Evolutionary conservation across 2,888 invertebrate species (phyloP), one percentile per base, ranked within the genome.

Genomic region (Leptothorax acervorum): DNA sequence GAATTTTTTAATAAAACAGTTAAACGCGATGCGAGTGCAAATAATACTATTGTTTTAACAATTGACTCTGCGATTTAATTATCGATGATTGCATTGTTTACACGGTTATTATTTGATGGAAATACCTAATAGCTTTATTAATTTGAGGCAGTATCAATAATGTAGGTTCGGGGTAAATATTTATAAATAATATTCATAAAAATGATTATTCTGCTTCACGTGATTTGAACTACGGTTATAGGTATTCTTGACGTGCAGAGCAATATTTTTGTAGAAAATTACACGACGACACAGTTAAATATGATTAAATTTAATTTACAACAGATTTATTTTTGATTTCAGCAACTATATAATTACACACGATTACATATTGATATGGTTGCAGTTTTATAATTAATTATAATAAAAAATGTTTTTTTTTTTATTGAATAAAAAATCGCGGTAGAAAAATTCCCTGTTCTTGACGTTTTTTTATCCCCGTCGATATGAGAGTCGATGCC

Each of bases 41-140:
- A 57, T 53, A 23, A 28, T 55, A 65, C 18, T 39, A 8, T 28
- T 12, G 18, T 42, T 76, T 45, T 23, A n/a, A 57, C 42, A 57
- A 68, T 45, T 42, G 42, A n/a, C 12, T 53, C 42, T n/a, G 42
- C 55, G 15, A 42, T 63, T 39, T 76, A 48, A 74, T 74, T 74
- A 74, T 65, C 42, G 73, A 18, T 28, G 15, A 76, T 65, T 5
- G 48, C 4, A 65, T 53, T 51, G 23, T 65, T 76, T 28, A 65
- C n/a, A 3, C n/a, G 15, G 51, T 18, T 39, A 28, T 53, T 76
- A 28, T 53, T 31, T 39, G 18, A 11, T 31, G 23, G 15, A 51
- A 39, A 23, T 39, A 23, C 23, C 23, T 23, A 65, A 76, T 65
- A 65, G 23, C 23, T 65, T 53, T 51, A 53, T 75, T 63, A 75